These are phyloP conservation scores for Halocynthia aurantium DNA, from an alignment of 23 tunicate genomes.

Conservation along the genomic window DNA sequence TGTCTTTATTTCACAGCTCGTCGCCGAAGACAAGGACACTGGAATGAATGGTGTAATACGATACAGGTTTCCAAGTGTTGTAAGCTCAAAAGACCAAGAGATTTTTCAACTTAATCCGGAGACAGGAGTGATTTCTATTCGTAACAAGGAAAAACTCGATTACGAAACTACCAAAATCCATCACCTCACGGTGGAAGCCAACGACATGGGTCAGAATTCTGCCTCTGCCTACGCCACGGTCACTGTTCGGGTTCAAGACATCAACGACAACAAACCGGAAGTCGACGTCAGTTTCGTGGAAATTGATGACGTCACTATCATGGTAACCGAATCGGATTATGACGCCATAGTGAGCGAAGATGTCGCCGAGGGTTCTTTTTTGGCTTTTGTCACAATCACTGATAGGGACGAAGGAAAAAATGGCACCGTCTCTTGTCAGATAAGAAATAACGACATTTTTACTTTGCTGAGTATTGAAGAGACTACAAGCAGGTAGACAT, in stretches of 20 bases:
- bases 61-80: constrained; percentile 59
- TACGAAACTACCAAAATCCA: constrained; percentile 71
- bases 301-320: background rate
- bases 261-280: constrained; percentile 77
- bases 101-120: constrained; percentile 39
- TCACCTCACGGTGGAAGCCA: constrained; percentile 80
- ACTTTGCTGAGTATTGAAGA: background rate
- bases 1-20: constrained; percentile 19
- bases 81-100: constrained; percentile 40
- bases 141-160: constrained; percentile 42
- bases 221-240: constrained; percentile 75
- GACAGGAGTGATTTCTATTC: constrained; percentile 53
- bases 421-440: constrained; percentile 47
- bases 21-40: constrained; percentile 63
- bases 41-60: constrained; percentile 61
- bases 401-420: constrained; percentile 63
- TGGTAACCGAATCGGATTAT: background rate
- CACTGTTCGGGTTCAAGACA: constrained; percentile 58
- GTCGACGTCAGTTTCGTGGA: constrained; percentile 63
- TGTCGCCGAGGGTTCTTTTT: constrained; percentile 33
- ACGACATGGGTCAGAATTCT: constrained; percentile 67
- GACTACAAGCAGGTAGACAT: constrained; percentile 5
- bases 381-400: constrained; percentile 84
- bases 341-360: constrained; percentile 52
- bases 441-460: constrained; percentile 26